Base-by-base conservation (phyloP, 2,113 vertebrate genomes). In the Quiscalus mexicanus region DNA sequence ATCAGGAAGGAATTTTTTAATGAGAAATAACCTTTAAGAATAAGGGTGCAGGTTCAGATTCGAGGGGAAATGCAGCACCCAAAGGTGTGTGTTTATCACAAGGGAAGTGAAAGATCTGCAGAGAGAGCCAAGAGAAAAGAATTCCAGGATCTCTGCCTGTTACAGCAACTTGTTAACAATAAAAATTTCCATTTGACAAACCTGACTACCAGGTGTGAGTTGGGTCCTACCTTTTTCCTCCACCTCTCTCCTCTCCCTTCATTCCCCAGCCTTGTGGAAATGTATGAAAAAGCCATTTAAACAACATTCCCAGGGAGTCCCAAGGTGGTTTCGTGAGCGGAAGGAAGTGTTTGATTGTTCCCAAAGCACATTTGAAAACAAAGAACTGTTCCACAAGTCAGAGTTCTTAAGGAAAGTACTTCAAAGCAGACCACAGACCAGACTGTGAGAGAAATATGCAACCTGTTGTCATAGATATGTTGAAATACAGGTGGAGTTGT, bases 341-440 rank as follows among this genome's bases (percentile, higher is more conserved):
- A 96, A 97, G 90, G 90, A 93, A 94, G 50, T 8, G 81, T 93
- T 39, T 82, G 70, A 82, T 15, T 84, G 75, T 83, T 93, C 79
- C 82, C 91, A 87, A 90, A 83, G 83, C 67, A 82, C 49, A 9
- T 89, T 73, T 69, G 67, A 50, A 90, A 93, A 85, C 91, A 92
- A 63, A 89, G 89, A 90, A 77, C 9, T 55, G 65, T 55, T 95
- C 95, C 79, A 21, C 59, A 28, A 87, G 74, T 76, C 45, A 62
- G 41, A 60, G 24, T 39, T 67, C 85, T 90, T 60, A 24, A 60
- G 78, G 42, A 79, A 82, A 76, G 59, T 37, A 69, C 42, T 85
- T 95, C 50, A 75, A 59, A 90, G 55, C 68, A 58, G 65, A 60
- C 76, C 74, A 55, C 0, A 71, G 62, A 19, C 7, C 11, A 15